A percentile compares a stretch with the other conserved stretches of the same genome.
phyloP scores from a whole-genome alignment of 23 tunicate species.

The Ciona savignyi region DNA sequence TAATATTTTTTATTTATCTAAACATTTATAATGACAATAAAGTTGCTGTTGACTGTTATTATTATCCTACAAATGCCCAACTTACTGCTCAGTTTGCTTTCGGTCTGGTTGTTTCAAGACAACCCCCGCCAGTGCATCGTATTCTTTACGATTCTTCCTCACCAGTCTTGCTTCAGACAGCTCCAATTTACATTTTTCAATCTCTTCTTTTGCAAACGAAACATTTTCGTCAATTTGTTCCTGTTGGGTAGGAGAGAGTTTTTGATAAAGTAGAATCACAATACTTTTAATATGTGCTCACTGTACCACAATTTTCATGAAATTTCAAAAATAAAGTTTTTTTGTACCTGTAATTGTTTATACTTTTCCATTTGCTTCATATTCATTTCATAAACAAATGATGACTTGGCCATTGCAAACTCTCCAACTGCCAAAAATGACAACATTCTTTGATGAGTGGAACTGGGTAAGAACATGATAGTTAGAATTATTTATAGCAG shows the following conservation, averaged over 20 bases:
- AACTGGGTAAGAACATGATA: conserved; percentile 30
- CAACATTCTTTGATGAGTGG: conserved; percentile 74
- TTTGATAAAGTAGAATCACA: no score
- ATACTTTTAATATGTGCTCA: no score
- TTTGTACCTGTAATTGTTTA: conserved; percentile 56
- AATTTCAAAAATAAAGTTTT: no score
- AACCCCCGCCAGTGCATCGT: conserved; percentile 71
- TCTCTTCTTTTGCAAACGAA: conserved; percentile 58
- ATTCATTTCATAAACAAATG: conserved; percentile 82
- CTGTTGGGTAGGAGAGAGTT: no score
- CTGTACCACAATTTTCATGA: no score
- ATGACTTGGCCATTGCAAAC: conserved; percentile 88
- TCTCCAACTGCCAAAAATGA: conserved; percentile 73
- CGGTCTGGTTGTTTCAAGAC: conserved; percentile 80
- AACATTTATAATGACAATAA: no score
- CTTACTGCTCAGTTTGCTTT: conserved; percentile 55
- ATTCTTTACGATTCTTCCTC: conserved; percentile 66
- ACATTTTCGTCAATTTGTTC: conserved; percentile 71
- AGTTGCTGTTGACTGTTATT: no score
- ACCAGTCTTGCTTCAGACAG: conserved; percentile 64
- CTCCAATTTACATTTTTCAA: conserved; percentile 71
- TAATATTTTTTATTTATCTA: no score
- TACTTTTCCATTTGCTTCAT: conserved; percentile 65
- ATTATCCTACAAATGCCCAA: no score
- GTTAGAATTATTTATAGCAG: no score